A percentile compares a stretch with the other conserved stretches of the same genome.
Conservation (phyloP, 2,113 vertebrate genomes). For the Cervus canadensis region DNA sequence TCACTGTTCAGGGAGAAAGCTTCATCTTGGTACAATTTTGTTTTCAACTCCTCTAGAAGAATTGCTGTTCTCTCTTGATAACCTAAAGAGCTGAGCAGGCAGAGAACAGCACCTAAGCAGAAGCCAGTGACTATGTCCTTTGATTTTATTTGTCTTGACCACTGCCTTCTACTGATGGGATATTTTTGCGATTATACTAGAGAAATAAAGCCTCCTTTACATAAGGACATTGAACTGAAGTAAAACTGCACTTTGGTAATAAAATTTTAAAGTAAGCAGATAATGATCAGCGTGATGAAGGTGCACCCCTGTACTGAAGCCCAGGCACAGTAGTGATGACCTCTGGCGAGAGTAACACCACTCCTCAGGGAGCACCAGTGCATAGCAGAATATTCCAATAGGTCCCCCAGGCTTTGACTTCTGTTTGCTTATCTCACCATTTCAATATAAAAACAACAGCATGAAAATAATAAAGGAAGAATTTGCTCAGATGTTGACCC, state of each 20-base stretch:
- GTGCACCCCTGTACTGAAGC: neutral
- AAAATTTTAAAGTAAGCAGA: neutral
- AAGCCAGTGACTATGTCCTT: neutral
- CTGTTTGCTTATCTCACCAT: neutral
- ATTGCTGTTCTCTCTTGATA: neutral
- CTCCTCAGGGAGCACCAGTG: neutral
- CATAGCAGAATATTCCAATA: neutral
- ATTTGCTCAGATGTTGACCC: neutral
- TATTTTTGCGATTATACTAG: neutral
- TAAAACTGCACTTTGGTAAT: neutral
- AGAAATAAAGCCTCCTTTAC: neutral
- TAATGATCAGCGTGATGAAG: neutral
- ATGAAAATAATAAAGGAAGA: neutral
- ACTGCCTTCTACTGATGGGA: neutral
- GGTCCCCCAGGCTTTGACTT: neutral
- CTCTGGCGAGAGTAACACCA: neutral
- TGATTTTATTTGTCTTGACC: no score
- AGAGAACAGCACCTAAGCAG: neutral
- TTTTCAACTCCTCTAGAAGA: neutral
- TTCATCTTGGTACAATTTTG: neutral
- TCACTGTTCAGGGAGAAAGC: neutral
- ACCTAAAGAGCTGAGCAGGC: neutral
- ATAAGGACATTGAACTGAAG: neutral
- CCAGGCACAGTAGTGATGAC: neutral
- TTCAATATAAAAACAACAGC: slow-evolving; percentile 35